Evolutionary conservation across 2,113 vertebrate species (phyloP).

Genomic region (Myiopsitta monachus): DNA sequence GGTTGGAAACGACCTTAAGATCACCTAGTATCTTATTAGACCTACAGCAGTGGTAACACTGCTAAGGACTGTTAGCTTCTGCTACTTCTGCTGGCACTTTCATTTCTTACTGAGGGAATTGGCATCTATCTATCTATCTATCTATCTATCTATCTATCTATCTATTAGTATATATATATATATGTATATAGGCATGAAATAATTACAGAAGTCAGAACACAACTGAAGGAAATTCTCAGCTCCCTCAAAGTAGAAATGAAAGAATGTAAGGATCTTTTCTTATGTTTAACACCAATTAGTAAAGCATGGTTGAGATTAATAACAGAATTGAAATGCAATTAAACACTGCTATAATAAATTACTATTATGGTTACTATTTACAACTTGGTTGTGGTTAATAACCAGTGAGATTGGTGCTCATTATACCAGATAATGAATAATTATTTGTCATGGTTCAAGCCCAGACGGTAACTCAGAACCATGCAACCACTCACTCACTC

Average conservation of each 20-base stretch:
- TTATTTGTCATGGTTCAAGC: neutral
- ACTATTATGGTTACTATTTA: conserved; percentile 9
- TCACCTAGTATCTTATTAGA: neutral
- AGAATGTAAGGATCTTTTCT: neutral
- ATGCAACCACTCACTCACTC: neutral
- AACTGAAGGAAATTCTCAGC: neutral
- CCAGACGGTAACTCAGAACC: neutral
- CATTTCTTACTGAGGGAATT: neutral
- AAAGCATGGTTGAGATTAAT: conserved; percentile 12
- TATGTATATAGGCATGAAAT: too few relatives aligned
- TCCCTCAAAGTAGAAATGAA: neutral
- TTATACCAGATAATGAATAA: neutral
- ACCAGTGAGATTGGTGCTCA: neutral
- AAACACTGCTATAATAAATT: neutral
- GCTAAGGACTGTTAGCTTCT: neutral
- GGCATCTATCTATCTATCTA: too few relatives aligned
- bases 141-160: too few relatives aligned
- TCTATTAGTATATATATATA: too few relatives aligned
- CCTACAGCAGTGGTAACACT: neutral
- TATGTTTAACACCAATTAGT: conserved; percentile 6
- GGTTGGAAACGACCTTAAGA: too few relatives aligned
- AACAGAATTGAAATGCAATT: neutral
- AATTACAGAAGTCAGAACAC: conserved; percentile 3
- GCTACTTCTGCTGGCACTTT: neutral
- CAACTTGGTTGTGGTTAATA: conserved; percentile 2